Percentiles rank a stretch among this genome's conserved stretches.
Conservation (phyloP, 2,113 vertebrate species). For the Sorex fumeus region DNA sequence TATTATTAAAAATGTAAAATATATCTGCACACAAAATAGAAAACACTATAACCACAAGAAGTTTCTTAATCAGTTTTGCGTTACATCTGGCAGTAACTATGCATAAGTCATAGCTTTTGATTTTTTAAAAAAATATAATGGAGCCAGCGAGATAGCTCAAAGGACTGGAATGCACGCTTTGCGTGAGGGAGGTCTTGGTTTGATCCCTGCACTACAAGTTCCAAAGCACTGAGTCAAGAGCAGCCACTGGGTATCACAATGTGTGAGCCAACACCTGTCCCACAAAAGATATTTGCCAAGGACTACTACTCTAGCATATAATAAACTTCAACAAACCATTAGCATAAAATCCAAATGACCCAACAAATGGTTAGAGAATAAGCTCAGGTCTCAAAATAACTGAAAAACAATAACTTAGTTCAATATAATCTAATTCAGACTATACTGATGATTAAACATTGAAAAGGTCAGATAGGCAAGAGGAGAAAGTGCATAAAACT, state of each 20-base stretch:
- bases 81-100: conserved; percentile 38
- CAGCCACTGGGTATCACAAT: too few species aligned
- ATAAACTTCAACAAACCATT: conserved; percentile 5
- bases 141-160: not conserved
- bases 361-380: conserved; percentile 17
- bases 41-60: not conserved
- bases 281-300: not conserved
- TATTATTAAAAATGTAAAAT: conserved; percentile 20
- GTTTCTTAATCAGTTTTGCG: conserved; percentile 46
- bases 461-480: conserved; percentile 1
- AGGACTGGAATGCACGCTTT: too few species aligned
- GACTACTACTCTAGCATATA: conserved; percentile 14
- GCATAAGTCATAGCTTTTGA: conserved; percentile 9
- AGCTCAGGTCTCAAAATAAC: conserved; percentile 27
- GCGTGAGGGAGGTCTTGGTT: too few species aligned
- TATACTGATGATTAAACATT: conserved; percentile 1
- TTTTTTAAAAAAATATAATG: conserved; percentile 18
- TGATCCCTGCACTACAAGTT: too few species aligned
- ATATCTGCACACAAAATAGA: not conserved
- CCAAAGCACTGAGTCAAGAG: too few species aligned
- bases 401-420: conserved; percentile 13
- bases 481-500: conserved; percentile 3
- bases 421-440: conserved; percentile 48
- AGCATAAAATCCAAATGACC: conserved; percentile 31
- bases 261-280: too few species aligned